Evolutionary conservation across 1,140 invertebrate species (phyloP).

Genomic region (Liolophura sinensis): DNA sequence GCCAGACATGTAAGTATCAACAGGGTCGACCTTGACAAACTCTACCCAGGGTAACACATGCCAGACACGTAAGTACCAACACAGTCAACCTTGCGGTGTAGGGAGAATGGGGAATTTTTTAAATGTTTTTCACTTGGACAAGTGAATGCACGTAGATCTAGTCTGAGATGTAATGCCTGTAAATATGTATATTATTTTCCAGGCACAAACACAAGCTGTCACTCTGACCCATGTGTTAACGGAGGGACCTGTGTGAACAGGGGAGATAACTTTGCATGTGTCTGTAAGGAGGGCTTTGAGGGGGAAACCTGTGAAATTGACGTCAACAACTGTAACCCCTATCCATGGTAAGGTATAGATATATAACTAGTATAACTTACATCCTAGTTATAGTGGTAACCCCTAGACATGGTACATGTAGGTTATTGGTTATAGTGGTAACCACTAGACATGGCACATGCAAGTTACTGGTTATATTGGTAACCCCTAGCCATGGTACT

Average conservation of each 20-base stretch:
- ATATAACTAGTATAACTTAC: background rate
- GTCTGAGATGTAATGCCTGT: background rate
- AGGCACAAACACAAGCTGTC: conserved; percentile 80
- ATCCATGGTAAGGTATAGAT: conserved; percentile 68
- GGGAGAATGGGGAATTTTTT: too few species aligned
- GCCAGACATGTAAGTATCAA: too few species aligned
- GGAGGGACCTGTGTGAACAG: conserved; percentile 84
- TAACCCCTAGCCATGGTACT: background rate
- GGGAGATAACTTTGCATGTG: conserved; percentile 54
- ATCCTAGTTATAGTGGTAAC: background rate
- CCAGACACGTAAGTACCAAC: too few species aligned
- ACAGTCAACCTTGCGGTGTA: too few species aligned
- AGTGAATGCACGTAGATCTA: too few species aligned
- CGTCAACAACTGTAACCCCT: conserved; percentile 86
- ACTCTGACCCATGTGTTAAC: conserved; percentile 76
- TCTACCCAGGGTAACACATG: too few species aligned
- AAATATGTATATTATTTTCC: conserved; percentile 92
- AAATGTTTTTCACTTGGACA: too few species aligned
- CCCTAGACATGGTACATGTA: background rate
- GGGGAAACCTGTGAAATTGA: conserved; percentile 96
- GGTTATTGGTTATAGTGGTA: background rate
- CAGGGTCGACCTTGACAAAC: too few species aligned
- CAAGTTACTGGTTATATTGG: background rate
- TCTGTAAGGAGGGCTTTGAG: conserved; percentile 91
- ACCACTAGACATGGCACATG: background rate